Evolutionary conservation across 2,113 vertebrate genomes (phyloP).

Genomic region (Promerops cafer): DNA sequence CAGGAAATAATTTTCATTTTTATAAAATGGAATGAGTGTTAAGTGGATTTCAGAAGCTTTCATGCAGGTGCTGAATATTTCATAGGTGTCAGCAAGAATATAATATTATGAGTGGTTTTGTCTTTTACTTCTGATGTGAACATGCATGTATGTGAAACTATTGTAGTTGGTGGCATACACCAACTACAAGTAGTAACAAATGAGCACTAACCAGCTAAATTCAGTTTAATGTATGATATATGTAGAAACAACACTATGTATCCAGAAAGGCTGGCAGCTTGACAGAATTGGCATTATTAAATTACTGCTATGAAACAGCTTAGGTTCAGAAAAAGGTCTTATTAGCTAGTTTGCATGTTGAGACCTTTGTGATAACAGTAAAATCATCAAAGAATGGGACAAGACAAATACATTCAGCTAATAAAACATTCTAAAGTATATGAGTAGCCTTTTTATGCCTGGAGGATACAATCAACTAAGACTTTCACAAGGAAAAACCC

Average conservation of each 20-base stretch:
- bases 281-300: background rate
- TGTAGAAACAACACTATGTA: background rate
- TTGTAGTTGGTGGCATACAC: background rate
- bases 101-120: background rate
- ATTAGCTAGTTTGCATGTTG: background rate
- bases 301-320: background rate
- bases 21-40: background rate
- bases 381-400: background rate
- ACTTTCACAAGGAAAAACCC: background rate
- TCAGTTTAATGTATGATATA: background rate
- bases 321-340: background rate
- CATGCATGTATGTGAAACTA: rapidly evolving
- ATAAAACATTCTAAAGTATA: background rate
- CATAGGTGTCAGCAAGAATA: background rate
- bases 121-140: background rate
- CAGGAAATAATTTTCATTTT: background rate
- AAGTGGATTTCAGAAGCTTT: background rate
- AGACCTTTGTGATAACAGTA: background rate
- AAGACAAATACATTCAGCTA: background rate
- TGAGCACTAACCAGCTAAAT: background rate
- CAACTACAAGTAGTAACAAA: background rate
- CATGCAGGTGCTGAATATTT: background rate
- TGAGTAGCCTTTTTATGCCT: background rate
- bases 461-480: background rate
- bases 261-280: background rate